Evolutionary conservation across 2,888 invertebrate species (phyloP).

Genomic region (Synanthedon tipuliformis): DNA sequence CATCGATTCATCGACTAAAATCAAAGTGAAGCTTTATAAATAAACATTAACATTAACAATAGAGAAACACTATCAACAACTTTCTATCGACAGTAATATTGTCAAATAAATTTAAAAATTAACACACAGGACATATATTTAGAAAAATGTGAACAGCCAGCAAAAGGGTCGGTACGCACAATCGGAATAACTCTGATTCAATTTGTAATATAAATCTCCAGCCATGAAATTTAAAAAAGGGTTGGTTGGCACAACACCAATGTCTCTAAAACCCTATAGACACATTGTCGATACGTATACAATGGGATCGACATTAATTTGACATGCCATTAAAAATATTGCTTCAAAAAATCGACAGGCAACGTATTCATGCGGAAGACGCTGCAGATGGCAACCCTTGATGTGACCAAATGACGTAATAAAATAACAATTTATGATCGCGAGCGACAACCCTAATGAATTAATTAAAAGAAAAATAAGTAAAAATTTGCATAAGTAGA

Average conservation of each 20-base stretch:
- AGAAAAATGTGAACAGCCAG: slow-evolving; percentile 26
- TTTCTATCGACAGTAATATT: slow-evolving; percentile 1
- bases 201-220: slow-evolving; percentile 57
- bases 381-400: slow-evolving; percentile 32
- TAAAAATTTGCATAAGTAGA: slow-evolving; percentile 43
- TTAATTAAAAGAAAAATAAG: slow-evolving; percentile 35
- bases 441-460: slow-evolving; percentile 40
- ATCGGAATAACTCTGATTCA: slow-evolving; percentile 45
- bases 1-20: background rate
- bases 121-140: slow-evolving; percentile 31
- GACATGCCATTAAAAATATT: slow-evolving; percentile 67
- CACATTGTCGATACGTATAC: slow-evolving; percentile 58
- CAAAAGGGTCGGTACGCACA: slow-evolving; percentile 21
- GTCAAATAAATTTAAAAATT: slow-evolving; percentile 43
- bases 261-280: slow-evolving; percentile 51
- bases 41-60: background rate
- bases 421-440: slow-evolving; percentile 49
- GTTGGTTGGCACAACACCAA: slow-evolving; percentile 44
- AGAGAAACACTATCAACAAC: background rate
- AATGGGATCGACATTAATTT: slow-evolving; percentile 64
- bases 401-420: slow-evolving; percentile 27
- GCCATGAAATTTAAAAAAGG: slow-evolving; percentile 59
- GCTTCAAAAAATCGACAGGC: slow-evolving; percentile 51
- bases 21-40: background rate
- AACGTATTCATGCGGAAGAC: slow-evolving; percentile 53